Conservation (phyloP, 2,797 vertebrate species). For the Fundulus diaphanus region DNA sequence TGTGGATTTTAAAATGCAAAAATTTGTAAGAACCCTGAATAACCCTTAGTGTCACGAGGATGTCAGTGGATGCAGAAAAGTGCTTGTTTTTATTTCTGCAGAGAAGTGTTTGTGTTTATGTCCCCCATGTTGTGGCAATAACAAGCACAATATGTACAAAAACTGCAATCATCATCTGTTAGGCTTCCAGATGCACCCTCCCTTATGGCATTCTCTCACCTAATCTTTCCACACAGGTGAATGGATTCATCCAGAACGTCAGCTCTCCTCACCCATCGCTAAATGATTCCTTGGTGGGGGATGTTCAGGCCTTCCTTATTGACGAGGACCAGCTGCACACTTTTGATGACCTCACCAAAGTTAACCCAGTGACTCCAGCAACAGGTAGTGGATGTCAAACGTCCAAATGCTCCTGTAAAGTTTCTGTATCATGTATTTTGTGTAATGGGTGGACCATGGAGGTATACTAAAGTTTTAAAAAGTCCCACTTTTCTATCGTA, state of each 20-base stretch:
- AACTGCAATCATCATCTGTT: neutral
- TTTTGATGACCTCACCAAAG: conserved; percentile 95
- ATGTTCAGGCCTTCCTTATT: conserved; percentile 85
- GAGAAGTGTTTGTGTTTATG: neutral
- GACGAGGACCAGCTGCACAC: conserved; percentile 86
- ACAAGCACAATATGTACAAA: conserved; percentile 1
- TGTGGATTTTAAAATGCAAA: neutral
- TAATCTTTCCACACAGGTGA: conserved; percentile 70
- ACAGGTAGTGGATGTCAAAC: conserved; percentile 73
- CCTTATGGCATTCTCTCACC: neutral
- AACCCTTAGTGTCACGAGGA: neutral
- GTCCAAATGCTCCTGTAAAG: neutral
- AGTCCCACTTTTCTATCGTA: neutral
- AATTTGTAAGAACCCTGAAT: neutral
- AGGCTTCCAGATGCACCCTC: no score
- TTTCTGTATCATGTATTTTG: neutral
- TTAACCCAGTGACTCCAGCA: conserved; percentile 92
- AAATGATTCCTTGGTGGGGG: conserved; percentile 81
- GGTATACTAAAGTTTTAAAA: no score
- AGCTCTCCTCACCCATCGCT: conserved; percentile 48
- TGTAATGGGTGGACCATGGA: no score
- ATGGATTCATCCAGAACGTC: conserved; percentile 64
- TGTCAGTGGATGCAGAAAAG: neutral
- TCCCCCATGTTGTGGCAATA: neutral
- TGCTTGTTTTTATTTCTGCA: neutral